These are phyloP conservation scores for Drosophila pectinifera DNA, from an alignment of 1,140 invertebrate genomes.

Conservation along the genomic window DNA sequence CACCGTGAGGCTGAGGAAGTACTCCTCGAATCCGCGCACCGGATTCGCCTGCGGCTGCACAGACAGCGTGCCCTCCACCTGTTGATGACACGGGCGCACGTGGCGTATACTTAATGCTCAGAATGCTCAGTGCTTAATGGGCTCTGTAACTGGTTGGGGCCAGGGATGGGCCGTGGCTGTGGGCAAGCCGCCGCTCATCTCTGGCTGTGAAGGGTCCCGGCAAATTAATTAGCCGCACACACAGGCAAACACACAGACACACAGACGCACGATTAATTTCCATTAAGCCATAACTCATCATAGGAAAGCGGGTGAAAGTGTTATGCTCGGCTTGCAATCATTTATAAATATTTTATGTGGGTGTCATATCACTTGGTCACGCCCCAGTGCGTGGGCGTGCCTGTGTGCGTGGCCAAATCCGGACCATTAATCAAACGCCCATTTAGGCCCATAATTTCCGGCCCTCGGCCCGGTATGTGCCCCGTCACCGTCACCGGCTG, in stretches of 20 bases:
- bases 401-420: constrained; percentile 40
- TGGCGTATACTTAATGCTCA: constrained; percentile 67
- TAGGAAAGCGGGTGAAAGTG: constrained; percentile 23
- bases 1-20: constrained; percentile 93
- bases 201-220: constrained; percentile 16
- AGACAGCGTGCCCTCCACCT: constrained; percentile 94
- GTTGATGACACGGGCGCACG: constrained; percentile 33
- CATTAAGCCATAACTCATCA: constrained; percentile 80
- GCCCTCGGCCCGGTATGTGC: constrained; percentile 6
- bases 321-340: constrained; percentile 43
- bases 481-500: constrained; percentile 17
- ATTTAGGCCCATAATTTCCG: constrained; percentile 74
- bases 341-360: constrained; percentile 64
- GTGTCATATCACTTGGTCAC: constrained; percentile 53
- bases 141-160: not conserved
- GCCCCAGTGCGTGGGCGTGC: constrained; percentile 26
- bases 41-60: constrained; percentile 96
- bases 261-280: constrained; percentile 75
- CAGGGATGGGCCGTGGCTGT: constrained; percentile 2
- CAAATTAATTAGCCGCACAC: constrained; percentile 63
- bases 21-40: constrained; percentile 94
- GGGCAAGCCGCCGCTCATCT: constrained; percentile 6
- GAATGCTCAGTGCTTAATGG: constrained; percentile 70
- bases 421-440: constrained; percentile 76
- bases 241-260: constrained; percentile 2